Evolutionary conservation across 2,113 vertebrate genomes (phyloP), one percentile per base, ranked within the genome.

Genomic region (Bufo bufo): DNA sequence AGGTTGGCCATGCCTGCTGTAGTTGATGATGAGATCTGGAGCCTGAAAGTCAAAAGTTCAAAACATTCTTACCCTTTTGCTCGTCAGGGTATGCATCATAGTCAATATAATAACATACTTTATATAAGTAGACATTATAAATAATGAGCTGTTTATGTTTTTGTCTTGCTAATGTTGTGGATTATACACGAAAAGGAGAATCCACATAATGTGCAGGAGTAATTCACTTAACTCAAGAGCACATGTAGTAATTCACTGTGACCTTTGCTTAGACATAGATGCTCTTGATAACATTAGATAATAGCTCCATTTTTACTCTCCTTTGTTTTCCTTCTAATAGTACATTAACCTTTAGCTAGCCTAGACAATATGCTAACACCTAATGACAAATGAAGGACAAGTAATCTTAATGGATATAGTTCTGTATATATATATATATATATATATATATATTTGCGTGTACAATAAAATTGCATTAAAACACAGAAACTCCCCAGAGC

Each of bases 301-400:
- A 43, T 19, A n/a, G 61, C 19, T 65, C 52, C 20, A 69, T 47
- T n/a, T n/a, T 66, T 20, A 49, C 23, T 54, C n/a, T 84, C 82
- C 5, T 84, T 84, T 84, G 63, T 71, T 84, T 84, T 69, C 81
- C 11, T 71, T 66, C 82, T 84, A 71, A 84, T 84, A 84, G 47
- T 84, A 69, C 82, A 84, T 69, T 84, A 84, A 84, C 82, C 82
- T 84, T 84, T 84, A 84, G 3, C 65, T 84, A 9, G 69, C 20
- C 4, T 50, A 52, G 49, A 54, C 65, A 49, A 84, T 54, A 54
- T 13, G 17, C 59, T 19, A 71, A 33, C 82, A 84, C 52, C 50
- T 33, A 54, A 84, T 84, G 82, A 84, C 63, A 54, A 63, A 84
- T 84, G 63, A 84, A 66, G 12, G 82, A 71, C 49, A 71, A 33